Percentiles rank a stretch among this genome's conserved stretches.
Evolutionary conservation across 2,888 invertebrate genomes (phyloP).

Genomic region (Clusia tigrina): DNA sequence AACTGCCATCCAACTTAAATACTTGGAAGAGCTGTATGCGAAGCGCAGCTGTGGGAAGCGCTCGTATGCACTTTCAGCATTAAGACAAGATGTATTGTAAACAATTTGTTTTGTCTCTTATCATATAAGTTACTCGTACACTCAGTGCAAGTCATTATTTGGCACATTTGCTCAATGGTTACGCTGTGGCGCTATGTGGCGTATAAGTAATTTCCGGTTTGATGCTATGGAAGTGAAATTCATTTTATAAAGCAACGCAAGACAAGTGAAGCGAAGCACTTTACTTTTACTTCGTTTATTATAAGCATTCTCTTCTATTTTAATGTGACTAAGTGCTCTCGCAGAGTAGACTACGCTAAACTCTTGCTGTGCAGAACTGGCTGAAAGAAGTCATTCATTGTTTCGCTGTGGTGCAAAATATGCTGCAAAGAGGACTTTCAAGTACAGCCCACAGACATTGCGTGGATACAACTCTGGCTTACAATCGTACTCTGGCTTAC

Average conservation of each 20-base stretch:
- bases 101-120: constrained; percentile 57
- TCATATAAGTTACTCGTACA: constrained; percentile 58
- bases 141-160: constrained; percentile 57
- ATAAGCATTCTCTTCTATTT: background rate
- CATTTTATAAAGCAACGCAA: background rate
- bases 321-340: background rate
- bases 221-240: background rate
- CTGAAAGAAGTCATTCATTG: background rate
- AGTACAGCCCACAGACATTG: no score
- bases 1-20: no score
- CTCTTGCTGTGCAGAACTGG: no score
- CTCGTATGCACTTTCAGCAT: constrained; percentile 33
- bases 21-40: no score
- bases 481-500: no score
- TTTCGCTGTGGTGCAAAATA: background rate
- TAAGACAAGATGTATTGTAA: constrained; percentile 57
- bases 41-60: background rate
- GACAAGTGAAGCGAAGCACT: background rate
- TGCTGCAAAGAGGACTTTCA: background rate
- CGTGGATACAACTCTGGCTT: no score
- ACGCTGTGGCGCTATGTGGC: background rate
- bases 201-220: background rate
- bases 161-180: constrained; percentile 55
- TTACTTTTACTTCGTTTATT: background rate
- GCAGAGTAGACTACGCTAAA: no score